These are phyloP conservation scores for Corticium candelabrum DNA, from an alignment of 37 sponge, comb jelly and placozoan species.

Conservation along the genomic window DNA sequence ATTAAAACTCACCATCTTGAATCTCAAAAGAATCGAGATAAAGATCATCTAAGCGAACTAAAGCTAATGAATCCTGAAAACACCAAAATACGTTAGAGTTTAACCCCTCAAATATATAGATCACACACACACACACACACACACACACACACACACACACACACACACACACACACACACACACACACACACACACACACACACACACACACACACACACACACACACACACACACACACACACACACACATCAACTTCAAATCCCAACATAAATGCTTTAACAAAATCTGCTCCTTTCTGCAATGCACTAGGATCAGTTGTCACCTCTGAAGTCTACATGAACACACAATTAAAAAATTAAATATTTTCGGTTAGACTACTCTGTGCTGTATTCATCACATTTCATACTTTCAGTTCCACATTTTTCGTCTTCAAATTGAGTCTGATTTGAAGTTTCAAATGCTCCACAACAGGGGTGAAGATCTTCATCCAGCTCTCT, in stretches of 20 bases:
- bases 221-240: too few relatives aligned
- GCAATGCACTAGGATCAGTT: constrained; percentile 80
- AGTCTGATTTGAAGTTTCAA: constrained; percentile 92
- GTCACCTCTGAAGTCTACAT: constrained; percentile 77
- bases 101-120: too few relatives aligned
- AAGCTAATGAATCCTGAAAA: constrained; percentile 94
- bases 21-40: constrained; percentile 96
- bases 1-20: constrained; percentile 51
- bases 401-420: constrained; percentile 74
- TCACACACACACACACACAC: too few relatives aligned
- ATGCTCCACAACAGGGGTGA: constrained; percentile 94
- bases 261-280: constrained; percentile 94
- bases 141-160: too few relatives aligned
- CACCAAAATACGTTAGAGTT: too few relatives aligned
- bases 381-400: too few relatives aligned
- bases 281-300: constrained; percentile 97
- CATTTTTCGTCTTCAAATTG: constrained; percentile 79
- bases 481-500: constrained; percentile 99
- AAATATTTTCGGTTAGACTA: too few relatives aligned
- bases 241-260: constrained; percentile 83
- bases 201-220: too few relatives aligned
- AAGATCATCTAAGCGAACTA: constrained; percentile 91
- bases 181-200: too few relatives aligned
- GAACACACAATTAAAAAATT: background rate
- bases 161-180: too few relatives aligned